Evolutionary conservation across 2,888 invertebrate species (phyloP).

Genomic region (Himalopsyche kuldschensis): DNA sequence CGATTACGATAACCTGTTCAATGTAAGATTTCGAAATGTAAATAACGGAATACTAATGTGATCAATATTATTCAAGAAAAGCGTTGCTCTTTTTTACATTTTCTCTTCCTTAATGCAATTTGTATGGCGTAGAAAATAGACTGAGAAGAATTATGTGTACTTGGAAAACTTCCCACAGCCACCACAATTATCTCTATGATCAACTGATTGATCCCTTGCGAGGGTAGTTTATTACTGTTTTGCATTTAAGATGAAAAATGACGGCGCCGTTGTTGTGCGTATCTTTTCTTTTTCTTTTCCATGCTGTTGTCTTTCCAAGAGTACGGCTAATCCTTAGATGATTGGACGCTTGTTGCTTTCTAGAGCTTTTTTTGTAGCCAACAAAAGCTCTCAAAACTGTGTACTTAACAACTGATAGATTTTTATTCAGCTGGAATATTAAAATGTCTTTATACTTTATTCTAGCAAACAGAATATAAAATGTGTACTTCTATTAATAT

Average conservation of each 20-base stretch:
- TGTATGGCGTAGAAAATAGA: too few species aligned
- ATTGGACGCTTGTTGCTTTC: background rate
- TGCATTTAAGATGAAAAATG: background rate
- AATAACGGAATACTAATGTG: too few species aligned
- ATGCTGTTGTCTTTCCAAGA: background rate
- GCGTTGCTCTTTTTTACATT: too few species aligned
- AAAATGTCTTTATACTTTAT: background rate
- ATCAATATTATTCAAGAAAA: too few species aligned
- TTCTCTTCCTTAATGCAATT: too few species aligned
- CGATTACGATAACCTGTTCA: too few species aligned
- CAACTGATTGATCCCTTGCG: background rate
- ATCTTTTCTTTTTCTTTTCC: background rate
- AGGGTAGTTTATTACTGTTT: background rate
- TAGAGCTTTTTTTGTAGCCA: background rate
- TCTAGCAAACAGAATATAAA: too few species aligned
- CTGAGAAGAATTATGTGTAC: too few species aligned
- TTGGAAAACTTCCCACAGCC: too few species aligned
- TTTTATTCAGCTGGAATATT: background rate
- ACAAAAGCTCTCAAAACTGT: background rate
- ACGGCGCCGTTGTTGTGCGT: background rate
- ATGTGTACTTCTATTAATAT: too few species aligned
- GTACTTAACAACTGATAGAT: background rate
- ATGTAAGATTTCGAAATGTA: too few species aligned
- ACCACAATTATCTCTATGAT: background rate
- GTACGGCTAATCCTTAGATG: background rate